Evolutionary conservation across 2,797 vertebrate species (phyloP).

Genomic region (Megaceryle alcyon): DNA sequence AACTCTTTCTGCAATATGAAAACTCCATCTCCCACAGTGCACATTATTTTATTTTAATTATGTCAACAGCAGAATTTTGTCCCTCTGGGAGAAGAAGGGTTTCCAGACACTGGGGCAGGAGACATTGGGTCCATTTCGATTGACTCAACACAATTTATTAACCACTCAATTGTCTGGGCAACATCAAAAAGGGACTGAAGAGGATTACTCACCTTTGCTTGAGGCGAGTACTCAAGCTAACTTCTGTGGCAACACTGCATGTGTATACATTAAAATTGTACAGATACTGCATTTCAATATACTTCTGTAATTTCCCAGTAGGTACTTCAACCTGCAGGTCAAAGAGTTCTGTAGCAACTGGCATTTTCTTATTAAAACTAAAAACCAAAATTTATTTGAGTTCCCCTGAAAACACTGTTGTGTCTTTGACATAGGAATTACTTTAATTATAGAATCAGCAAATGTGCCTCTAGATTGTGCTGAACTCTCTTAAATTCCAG

Average conservation of each 20-base stretch:
- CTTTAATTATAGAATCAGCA: neutral
- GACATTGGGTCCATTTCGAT: neutral
- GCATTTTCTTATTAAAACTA: neutral
- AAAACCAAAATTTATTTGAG: neutral
- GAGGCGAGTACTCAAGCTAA: too few relatives aligned
- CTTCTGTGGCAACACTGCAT: neutral
- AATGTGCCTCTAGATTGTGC: neutral
- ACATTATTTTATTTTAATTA: neutral
- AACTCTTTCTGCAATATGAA: neutral
- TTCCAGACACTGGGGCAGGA: slow-evolving; percentile 9
- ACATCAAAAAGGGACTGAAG: neutral
- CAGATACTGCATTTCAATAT: neutral
- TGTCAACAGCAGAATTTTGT: neutral
- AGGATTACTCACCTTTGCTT: neutral
- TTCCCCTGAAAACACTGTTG: neutral
- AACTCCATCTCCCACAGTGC: neutral
- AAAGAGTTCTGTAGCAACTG: neutral
- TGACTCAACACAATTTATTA: neutral
- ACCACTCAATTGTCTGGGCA: neutral
- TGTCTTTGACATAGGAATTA: neutral
- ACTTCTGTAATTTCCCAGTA: neutral
- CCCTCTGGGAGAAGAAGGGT: slow-evolving; percentile 3
- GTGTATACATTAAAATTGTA: neutral
- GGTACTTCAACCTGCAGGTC: neutral
- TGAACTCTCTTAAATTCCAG: neutral